Evolutionary conservation across 2,113 vertebrate genomes (phyloP).

Genomic region (Arizona elegans): DNA sequence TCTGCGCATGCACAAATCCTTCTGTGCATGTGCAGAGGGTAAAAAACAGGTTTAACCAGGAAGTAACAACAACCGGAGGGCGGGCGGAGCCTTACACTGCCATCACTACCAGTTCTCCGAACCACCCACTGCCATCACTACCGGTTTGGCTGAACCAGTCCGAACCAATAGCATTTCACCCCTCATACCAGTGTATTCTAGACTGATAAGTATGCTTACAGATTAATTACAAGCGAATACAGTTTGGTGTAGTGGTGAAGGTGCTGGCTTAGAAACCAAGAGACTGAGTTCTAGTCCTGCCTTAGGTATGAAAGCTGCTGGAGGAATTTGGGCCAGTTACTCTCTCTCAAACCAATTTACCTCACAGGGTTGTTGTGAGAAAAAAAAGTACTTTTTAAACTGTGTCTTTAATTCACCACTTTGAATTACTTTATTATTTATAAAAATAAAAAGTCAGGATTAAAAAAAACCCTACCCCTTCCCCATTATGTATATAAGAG

Average conservation of each 20-base stretch:
- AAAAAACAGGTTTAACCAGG: too few species aligned
- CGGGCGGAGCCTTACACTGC: too few species aligned
- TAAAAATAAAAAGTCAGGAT: not conserved
- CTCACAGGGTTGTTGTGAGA: not conserved
- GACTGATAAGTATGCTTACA: not conserved
- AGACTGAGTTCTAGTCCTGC: not conserved
- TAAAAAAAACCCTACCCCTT: not conserved
- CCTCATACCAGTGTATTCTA: not conserved
- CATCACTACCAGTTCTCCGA: too few species aligned
- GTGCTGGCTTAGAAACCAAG: not conserved
- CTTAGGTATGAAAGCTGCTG: not conserved
- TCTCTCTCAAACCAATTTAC: not conserved
- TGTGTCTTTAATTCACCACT: not conserved
- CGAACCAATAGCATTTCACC: too few species aligned
- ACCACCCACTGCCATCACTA: too few species aligned
- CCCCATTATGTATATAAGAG: not conserved
- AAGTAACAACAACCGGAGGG: too few species aligned
- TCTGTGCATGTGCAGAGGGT: too few species aligned
- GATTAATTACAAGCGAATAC: not conserved
- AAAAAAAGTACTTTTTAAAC: not conserved
- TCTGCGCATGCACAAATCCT: too few species aligned
- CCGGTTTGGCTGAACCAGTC: too few species aligned
- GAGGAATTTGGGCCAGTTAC: not conserved
- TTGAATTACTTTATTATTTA: not conserved
- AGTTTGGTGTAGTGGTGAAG: not conserved